Percentiles rank a stretch among this genome's conserved stretches.
These are phyloP conservation scores for Galbula dea DNA, from an alignment of 2,113 vertebrate species.

Conservation along the genomic window DNA sequence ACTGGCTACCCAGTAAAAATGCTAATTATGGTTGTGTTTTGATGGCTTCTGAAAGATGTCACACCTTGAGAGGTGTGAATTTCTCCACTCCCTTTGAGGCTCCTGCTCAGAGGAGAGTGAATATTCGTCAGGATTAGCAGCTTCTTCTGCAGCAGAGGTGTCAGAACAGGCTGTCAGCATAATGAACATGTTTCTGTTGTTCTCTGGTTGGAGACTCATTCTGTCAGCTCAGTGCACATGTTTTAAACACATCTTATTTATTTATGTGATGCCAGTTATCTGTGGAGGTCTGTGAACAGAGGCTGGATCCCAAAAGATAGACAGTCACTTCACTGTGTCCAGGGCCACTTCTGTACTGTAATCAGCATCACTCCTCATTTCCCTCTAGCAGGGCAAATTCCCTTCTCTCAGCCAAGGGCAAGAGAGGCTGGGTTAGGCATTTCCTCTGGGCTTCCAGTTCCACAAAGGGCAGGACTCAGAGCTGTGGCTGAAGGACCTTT, in stretches of 20 bases:
- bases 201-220: background rate
- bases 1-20: background rate
- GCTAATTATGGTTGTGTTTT: background rate
- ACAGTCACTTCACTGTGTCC: background rate
- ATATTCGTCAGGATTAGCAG: constrained; percentile 39
- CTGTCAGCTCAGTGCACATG: background rate
- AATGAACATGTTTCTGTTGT: background rate
- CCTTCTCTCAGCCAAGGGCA: background rate
- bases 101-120: constrained; percentile 5
- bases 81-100: constrained; percentile 2
- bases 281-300: background rate
- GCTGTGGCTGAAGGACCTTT: too few relatives aligned
- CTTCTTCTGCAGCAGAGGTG: background rate
- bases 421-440: background rate
- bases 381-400: background rate
- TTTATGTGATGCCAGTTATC: background rate
- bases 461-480: too few relatives aligned
- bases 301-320: background rate
- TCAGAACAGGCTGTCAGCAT: background rate
- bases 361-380: background rate
- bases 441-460: background rate
- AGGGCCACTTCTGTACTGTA: background rate
- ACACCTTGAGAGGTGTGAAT: constrained; percentile 42
- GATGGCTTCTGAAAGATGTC: background rate
- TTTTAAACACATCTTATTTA: background rate